Evolutionary conservation across 2,888 invertebrate species (phyloP), one percentile per base, ranked within the genome.

Genomic region (Noctua comes): DNA sequence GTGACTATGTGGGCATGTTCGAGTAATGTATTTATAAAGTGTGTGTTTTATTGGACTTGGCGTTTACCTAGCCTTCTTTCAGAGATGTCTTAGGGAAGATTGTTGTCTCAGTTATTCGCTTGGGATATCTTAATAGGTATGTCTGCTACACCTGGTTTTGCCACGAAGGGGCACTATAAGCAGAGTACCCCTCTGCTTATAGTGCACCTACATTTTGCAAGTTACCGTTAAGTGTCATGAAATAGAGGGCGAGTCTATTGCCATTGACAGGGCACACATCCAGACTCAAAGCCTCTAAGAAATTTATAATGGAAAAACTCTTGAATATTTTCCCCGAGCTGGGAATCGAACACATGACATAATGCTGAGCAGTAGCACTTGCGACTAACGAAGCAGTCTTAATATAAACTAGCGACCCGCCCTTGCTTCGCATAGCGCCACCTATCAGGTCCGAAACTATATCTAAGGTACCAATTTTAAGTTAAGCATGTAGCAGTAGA

Each of bases 1-100:
- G 84, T 82, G 82, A 74, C 75, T 78, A 69, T 72, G 27, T 62
- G 40, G 62, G n/a, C 71, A 75, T 59, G 62, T 74, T 79, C 64
- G 57, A 76, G 71, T 78, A 79, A 69, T 46, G 16, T 66, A 54
- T 80, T 51, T 46, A 10, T 72, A 36, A 71, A 80, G 62, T 24
- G n/a, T 51, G 40, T 74, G 2, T 65, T 70, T 66, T 64, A n/a
- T 78, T 48, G 5, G 16, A 48, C 21, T 54, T 40, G 36, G 27
- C 18, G 40, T 57, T 59, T 64, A 59, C n/a, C 31, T 66, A 74
- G 31, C 21, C 11, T 36, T n/a, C 8, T 31, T 40, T 65, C 3
- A 11, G 18, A 6, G 27, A 1, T 7, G 13, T 46, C 10, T 59
- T 54, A 31, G 18, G 18, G 18, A 59, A 21, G n/a, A n/a, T 76